These are phyloP conservation scores for Ephialtes manifestator DNA, from an alignment of 2,888 invertebrate genomes.

Conservation along the genomic window DNA sequence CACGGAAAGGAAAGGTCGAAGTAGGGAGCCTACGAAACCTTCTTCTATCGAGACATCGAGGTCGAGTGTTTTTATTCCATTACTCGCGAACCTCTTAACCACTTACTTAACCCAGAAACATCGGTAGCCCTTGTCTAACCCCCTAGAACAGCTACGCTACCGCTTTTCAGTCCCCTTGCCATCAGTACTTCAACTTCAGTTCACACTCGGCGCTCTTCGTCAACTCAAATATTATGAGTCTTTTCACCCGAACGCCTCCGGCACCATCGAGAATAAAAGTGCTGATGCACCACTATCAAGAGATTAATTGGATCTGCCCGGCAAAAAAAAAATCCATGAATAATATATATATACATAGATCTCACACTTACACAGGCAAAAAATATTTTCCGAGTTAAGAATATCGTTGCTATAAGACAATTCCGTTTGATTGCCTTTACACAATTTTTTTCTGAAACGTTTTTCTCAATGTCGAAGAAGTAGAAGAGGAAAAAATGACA, in stretches of 20 bases:
- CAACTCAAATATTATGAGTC: conserved; percentile 84
- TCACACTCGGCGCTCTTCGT: conserved; percentile 77
- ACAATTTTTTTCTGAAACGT: too few species aligned
- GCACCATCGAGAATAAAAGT: conserved; percentile 21
- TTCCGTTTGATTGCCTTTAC: too few species aligned
- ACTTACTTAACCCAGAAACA: conserved; percentile 80
- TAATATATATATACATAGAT: neutral
- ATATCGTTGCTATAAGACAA: neutral
- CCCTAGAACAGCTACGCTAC: conserved; percentile 36
- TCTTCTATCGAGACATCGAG: conserved; percentile 75
- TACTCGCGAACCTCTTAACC: conserved; percentile 83
- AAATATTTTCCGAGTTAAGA: neutral
- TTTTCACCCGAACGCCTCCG: conserved; percentile 42
- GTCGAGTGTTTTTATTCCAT: conserved; percentile 85
- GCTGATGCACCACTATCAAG: conserved; percentile 1
- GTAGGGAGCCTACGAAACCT: conserved; percentile 50
- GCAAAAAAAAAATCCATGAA: conserved; percentile 16
- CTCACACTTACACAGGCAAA: neutral
- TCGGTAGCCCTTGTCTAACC: conserved; percentile 71
- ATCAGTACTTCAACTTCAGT: conserved; percentile 75
- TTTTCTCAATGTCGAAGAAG: too few species aligned
- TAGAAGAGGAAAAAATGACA: too few species aligned
- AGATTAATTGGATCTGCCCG: conserved; percentile 24
- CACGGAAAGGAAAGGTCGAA: conserved; percentile 27
- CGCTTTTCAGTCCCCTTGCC: conserved; percentile 11